phyloP scores from a whole-genome alignment of 2,888 invertebrate genomes.

The Agrochola lota region DNA sequence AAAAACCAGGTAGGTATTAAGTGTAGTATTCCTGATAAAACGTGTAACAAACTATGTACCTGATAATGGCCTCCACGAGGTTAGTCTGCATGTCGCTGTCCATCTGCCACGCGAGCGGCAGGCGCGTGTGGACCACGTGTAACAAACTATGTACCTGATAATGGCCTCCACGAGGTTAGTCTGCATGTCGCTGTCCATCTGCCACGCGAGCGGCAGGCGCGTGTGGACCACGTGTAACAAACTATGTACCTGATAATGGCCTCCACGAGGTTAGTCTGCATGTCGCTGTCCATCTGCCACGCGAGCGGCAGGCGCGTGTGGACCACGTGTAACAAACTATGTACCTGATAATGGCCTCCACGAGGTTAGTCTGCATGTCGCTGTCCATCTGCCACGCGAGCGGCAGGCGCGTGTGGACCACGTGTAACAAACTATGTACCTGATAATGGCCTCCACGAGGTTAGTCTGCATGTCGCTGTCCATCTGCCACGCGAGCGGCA shows the following conservation, averaged over 20 bases:
- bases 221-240: slow-evolving; percentile 96
- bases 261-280: slow-evolving; percentile 98
- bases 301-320: slow-evolving; percentile 96
- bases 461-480: slow-evolving; percentile 97
- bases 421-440: slow-evolving; percentile 89
- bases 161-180: slow-evolving; percentile 98
- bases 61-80: slow-evolving; percentile 98
- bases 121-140: slow-evolving; percentile 97
- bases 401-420: slow-evolving; percentile 96
- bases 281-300: slow-evolving; percentile 97
- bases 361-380: slow-evolving; percentile 97
- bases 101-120: slow-evolving; percentile 97
- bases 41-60: slow-evolving; percentile 1
- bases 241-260: slow-evolving; percentile 93
- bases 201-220: slow-evolving; percentile 96
- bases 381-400: slow-evolving; percentile 97
- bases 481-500: slow-evolving; percentile 97
- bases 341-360: slow-evolving; percentile 96
- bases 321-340: slow-evolving; percentile 93
- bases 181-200: slow-evolving; percentile 97
- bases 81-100: slow-evolving; percentile 97
- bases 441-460: slow-evolving; percentile 98
- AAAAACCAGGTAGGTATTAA: neutral
- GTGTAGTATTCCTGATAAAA: neutral
- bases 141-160: slow-evolving; percentile 88